These are phyloP conservation scores for Sceloporus undulatus DNA, from an alignment of 2,113 vertebrate species.

Conservation along the genomic window DNA sequence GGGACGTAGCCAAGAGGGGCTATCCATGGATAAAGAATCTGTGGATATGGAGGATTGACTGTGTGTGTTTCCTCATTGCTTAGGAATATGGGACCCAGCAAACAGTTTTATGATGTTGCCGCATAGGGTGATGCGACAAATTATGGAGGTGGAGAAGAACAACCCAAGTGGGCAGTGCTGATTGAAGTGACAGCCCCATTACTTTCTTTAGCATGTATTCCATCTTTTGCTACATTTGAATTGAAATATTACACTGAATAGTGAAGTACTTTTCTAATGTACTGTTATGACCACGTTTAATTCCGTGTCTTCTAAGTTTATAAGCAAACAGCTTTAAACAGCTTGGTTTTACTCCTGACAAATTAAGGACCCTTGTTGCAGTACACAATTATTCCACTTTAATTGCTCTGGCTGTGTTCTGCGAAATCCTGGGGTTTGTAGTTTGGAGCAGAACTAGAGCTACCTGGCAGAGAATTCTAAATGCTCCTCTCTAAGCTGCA, in stretches of 20 bases:
- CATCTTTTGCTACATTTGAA: not conserved
- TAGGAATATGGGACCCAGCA: not conserved
- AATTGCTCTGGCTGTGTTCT: too few species aligned
- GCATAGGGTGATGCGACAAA: not conserved
- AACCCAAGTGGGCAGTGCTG: not conserved
- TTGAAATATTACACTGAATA: not conserved
- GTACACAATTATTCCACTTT: too few species aligned
- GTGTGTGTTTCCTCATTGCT: not conserved
- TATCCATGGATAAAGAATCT: too few species aligned
- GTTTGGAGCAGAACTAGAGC: too few species aligned
- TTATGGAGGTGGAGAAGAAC: not conserved
- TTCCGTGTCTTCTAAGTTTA: not conserved
- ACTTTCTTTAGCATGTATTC: not conserved
- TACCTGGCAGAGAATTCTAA: too few species aligned
- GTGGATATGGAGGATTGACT: not conserved
- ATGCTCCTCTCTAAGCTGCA: too few species aligned
- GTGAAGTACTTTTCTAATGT: not conserved
- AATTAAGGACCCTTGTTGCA: not conserved
- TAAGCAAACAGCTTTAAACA: not conserved
- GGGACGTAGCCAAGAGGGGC: too few species aligned
- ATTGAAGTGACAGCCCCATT: not conserved
- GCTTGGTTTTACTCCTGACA: constrained; percentile 34
- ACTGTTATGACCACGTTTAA: not conserved
- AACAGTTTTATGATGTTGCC: not conserved
- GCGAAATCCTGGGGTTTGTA: too few species aligned